Evolutionary conservation across 2,888 invertebrate species (phyloP), one percentile per base, ranked within the genome.

Genomic region (Polia nebulosa): DNA sequence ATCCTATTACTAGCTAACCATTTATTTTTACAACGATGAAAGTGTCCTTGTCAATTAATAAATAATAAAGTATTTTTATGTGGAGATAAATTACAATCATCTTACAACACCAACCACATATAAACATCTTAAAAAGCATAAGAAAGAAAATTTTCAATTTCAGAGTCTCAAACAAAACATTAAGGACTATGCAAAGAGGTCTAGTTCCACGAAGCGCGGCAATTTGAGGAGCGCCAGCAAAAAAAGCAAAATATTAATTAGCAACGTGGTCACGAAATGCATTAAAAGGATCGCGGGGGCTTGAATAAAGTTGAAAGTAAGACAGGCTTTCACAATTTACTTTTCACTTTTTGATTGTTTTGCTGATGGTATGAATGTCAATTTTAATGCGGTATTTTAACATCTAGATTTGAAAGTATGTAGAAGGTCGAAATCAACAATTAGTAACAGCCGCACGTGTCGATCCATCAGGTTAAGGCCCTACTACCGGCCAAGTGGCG

Each of bases 231-330:
- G 61, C 27, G 60, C 56, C 27, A 44, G 32, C 32, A 63, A 67
- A 76, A 75, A 65, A 45, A 32, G n/a, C 36, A 66, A 70, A 75
- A 70, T 75, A 67, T 68, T 72, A 76, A 80, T 72, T 57, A 76
- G 57, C 47, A 62, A 32, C 58, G 45, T 51, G 72, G 78, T 78
- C 70, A 63, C 62, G 53, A 53, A 70, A 72, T 72, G 62, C 69
- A 70, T 70, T 72, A 63, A 66, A 53, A 55, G 47, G 45, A 69
- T 61, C 57, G 62, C 22, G 53, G 39, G 4, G 39, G 53, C 52
- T 51, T 36, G 25, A 53, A 39, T 15, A 39, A 47, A 49, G 32
- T 55, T 58, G 13, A 76, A 51, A 20, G 13, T 39, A 58, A 72
- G 64, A 20, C 51, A 8, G 25, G 29, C 32, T 65, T 51, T 34